Percentiles rank a stretch among this genome's conserved stretches.
Evolutionary conservation across 2,888 invertebrate species (phyloP).

Genomic region (Embidobia sp.): DNA sequence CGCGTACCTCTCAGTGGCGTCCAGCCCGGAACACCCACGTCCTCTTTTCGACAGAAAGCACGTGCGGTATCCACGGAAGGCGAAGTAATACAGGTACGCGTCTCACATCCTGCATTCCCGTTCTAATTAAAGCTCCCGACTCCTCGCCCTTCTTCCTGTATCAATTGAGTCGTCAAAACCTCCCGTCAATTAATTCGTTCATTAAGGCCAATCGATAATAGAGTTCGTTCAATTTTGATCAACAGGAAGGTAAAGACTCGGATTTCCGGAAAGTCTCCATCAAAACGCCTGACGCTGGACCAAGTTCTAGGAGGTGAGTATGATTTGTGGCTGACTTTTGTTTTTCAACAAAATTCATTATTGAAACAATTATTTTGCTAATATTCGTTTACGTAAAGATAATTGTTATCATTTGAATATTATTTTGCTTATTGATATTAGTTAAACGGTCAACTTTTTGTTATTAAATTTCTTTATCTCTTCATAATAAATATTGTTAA

Average conservation of each 20-base stretch:
- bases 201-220: slow-evolving; percentile 4
- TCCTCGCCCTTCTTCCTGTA: not conserved
- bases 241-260: slow-evolving; percentile 24
- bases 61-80: slow-evolving; percentile 78
- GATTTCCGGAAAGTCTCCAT: slow-evolving; percentile 18
- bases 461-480: too few species aligned
- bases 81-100: slow-evolving; percentile 81
- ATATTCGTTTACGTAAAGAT: too few species aligned
- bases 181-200: slow-evolving; percentile 5
- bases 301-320: slow-evolving; percentile 34
- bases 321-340: too few species aligned
- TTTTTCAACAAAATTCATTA: too few species aligned
- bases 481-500: too few species aligned
- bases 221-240: too few species aligned
- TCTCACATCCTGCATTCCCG: too few species aligned
- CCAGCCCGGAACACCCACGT: slow-evolving; percentile 59
- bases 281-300: slow-evolving; percentile 27
- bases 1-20: slow-evolving; percentile 58
- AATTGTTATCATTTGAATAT: too few species aligned
- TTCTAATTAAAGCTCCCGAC: too few species aligned
- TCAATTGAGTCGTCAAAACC: not conserved
- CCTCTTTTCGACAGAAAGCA: slow-evolving; percentile 70
- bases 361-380: too few species aligned
- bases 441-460: too few species aligned
- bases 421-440: too few species aligned